Base-by-base conservation (phyloP, 2,888 invertebrate species). In the Trichopoda pennipes region DNA sequence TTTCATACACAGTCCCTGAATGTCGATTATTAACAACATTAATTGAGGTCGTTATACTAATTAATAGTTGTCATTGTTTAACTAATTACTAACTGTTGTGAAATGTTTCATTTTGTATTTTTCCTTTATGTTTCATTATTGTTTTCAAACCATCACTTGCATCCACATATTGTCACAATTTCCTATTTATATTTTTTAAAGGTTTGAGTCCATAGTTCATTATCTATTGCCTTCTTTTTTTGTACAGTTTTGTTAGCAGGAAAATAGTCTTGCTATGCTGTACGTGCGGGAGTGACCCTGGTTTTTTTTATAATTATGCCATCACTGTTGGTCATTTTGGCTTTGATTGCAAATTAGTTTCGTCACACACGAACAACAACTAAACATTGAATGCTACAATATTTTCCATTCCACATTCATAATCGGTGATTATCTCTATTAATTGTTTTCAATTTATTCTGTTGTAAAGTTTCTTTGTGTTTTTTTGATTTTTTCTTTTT, bases 31-130 rank as follows among this genome's bases (percentile, higher is more conserved):
- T 64, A 44, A 42, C 61, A 47, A 79, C 80, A 80, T 84, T 86
- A 86, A 87, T 87, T 87, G 87, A 88, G 88, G 87, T 86, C 87
- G 87, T 85, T 85, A 86, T 85, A 87, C 87, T 85, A 86, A 88
- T 89, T 88, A 88, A 87, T 87, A 86, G 69, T 80, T 79, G 81
- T 70, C 84, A 81, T 80, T 79, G 76, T 73, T 64, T 60, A 76
- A 84, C 76, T 76, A 84, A 79, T 78, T 84, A 75, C 72, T 38
- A 68, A 35, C 73, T 44, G 51, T 64, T 84, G 80, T 81, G 58
- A 49, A 49, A 72, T 58, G 55, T 79, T 64, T 49, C 63, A 68
- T 66, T 32, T 35, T 61, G 44, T 63, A 19, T 28, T 28, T 60
- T 51, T 19, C 49, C 49, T 63, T 63, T 73, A 60, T 64, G n/a